Percentiles rank a stretch among this genome's conserved stretches.
Evolutionary conservation across 2,113 vertebrate genomes (phyloP).

Genomic region (Microcebus tavaratra): DNA sequence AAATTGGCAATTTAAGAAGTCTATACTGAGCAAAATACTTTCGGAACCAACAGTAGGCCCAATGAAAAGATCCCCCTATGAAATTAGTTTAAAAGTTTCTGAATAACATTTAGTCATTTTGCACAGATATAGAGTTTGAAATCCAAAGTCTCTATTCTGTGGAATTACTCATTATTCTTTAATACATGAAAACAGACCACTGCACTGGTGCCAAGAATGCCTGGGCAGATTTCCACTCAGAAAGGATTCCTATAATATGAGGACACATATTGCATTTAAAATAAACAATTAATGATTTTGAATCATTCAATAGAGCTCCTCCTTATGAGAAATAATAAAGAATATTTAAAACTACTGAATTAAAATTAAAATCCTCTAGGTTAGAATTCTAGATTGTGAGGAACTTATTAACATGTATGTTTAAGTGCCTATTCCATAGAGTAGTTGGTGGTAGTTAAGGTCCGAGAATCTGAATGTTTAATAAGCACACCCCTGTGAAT

Average conservation of each 20-base stretch:
- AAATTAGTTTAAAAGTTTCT: background rate
- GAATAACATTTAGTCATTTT: background rate
- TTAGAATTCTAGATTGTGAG: background rate
- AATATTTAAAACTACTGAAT: background rate
- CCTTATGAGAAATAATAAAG: background rate
- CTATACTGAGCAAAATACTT: background rate
- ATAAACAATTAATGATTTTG: background rate
- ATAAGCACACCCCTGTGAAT: background rate
- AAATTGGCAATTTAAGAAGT: background rate
- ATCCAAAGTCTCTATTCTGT: background rate
- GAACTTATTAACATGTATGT: background rate
- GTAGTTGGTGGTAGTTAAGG: background rate
- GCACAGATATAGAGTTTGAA: background rate
- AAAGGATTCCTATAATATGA: background rate
- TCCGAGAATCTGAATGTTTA: background rate
- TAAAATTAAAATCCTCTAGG: background rate
- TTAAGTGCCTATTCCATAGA: background rate
- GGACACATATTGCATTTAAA: background rate
- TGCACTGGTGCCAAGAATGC: background rate
- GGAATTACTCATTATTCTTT: background rate
- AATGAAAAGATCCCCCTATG: background rate
- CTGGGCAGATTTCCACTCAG: background rate
- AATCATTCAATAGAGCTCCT: background rate
- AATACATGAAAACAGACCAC: background rate
- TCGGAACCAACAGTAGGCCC: background rate